Evolutionary conservation across 2,888 invertebrate genomes (phyloP), one percentile per base, ranked within the genome.

Genomic region (Heteropelma amictum): DNA sequence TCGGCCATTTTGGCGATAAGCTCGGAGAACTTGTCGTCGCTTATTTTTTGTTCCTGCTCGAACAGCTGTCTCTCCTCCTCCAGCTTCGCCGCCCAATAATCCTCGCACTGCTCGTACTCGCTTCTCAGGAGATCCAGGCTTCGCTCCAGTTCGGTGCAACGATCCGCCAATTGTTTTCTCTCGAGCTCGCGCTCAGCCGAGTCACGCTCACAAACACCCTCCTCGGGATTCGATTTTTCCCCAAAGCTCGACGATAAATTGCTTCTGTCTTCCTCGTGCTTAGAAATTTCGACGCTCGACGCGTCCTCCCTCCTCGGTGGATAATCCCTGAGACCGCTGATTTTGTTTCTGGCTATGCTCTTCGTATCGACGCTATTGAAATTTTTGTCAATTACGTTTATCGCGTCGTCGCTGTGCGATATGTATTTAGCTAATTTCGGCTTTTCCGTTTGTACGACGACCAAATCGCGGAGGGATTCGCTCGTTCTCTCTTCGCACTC

Each of bases 81-180:
- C 69, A 96, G 90, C 89, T 96, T 96, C 30, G 90, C 90, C 54
- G 93, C 92, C 96, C 96, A 97, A 89, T 96, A 96, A 87, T 96
- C 96, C 87, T 97, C 97, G 87, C 95, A 95, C 74, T 93, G 93
- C 82, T 96, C 96, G 86, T 95, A 96, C 85, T 96, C 96, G 47
- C 91, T 91, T 81, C 93, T 92, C 89, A 96, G 90, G 84, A 94
- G 91, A 85, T 95, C 95, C 65, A 96, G 89, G 82, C 94, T 94
- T 56, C 90, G 89, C 88, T 96, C 95, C 54, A 96, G 89, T 74
- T 95, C 94, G 68, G 91, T 91, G 85, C 92, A 92, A 76, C 92
- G 91, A 45, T 89, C 89, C 60, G 87, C 85, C 21, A 91, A 82
- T 19, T 88, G 86, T 56, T 89, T 86, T 56, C 89, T 90, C 80